These are phyloP conservation scores for Pluvianellus socialis DNA, from an alignment of 2,113 vertebrate species.

Conservation along the genomic window DNA sequence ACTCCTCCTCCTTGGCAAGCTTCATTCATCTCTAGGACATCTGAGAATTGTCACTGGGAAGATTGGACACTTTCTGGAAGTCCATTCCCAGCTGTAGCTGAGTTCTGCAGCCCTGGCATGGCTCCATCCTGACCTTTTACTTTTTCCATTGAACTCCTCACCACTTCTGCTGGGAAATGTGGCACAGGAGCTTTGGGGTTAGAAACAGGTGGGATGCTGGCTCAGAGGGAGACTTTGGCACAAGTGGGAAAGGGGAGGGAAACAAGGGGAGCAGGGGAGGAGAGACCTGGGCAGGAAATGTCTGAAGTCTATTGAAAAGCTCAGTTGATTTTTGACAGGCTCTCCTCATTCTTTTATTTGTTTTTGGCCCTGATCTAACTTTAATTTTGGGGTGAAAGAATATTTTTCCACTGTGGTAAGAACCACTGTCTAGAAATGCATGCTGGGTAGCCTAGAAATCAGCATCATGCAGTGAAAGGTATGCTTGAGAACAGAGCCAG, in stretches of 20 bases:
- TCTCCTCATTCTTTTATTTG: neutral
- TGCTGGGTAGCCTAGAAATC: neutral
- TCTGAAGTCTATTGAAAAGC: neutral
- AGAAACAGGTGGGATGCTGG: constrained; percentile 35
- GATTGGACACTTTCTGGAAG: constrained; percentile 26
- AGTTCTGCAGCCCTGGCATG: neutral
- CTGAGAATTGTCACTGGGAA: neutral
- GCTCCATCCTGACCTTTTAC: neutral
- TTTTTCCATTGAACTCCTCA: neutral
- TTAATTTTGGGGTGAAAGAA: neutral
- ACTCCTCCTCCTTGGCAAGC: neutral
- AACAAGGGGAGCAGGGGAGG: neutral
- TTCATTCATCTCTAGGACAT: neutral
- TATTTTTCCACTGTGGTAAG: neutral
- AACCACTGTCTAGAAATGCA: neutral
- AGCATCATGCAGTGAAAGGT: neutral
- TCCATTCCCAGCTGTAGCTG: neutral
- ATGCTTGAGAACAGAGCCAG: neutral
- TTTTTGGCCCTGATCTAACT: neutral
- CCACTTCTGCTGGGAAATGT: neutral
- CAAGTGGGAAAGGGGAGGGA: neutral
- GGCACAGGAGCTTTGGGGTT: neutral
- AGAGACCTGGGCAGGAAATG: neutral
- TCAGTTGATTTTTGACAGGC: neutral
- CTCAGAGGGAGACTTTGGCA: neutral